Conservation (phyloP, 1,140 invertebrate genomes). For the Diabrotica undecimpunctata region DNA sequence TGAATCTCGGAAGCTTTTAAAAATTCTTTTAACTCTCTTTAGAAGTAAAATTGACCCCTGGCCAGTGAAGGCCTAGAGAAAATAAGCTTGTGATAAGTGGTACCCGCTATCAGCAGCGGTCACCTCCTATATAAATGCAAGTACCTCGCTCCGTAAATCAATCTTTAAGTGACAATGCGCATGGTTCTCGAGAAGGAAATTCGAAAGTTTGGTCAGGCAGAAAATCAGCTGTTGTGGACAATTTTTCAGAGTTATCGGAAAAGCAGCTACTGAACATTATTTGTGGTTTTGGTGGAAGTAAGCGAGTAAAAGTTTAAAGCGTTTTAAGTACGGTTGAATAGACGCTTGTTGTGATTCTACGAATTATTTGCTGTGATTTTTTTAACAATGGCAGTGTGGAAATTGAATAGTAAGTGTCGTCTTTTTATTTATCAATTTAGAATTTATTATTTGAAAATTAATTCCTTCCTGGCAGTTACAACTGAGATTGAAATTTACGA, state of each 20-base stretch:
- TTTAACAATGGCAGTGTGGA: neutral
- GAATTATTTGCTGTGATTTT: neutral
- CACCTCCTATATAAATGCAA: neutral
- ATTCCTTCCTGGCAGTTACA: neutral
- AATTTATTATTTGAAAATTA: neutral
- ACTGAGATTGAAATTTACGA: neutral
- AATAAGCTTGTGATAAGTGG: too few relatives aligned
- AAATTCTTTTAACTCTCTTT: too few relatives aligned
- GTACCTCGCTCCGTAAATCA: neutral
- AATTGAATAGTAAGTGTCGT: neutral
- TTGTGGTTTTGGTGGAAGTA: neutral
- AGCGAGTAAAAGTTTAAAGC: neutral
- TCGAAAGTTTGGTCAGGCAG: conserved; percentile 2
- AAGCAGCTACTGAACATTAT: neutral
- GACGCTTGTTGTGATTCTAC: neutral
- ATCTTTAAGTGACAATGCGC: conserved; percentile 6
- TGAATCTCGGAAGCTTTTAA: too few relatives aligned
- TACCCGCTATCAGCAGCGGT: neutral
- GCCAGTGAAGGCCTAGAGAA: too few relatives aligned
- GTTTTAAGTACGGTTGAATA: neutral
- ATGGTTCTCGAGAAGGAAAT: conserved; percentile 9
- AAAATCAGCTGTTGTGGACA: neutral
- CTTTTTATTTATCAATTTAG: neutral
- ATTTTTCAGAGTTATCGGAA: conserved; percentile 8
- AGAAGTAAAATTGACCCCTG: too few relatives aligned